These are phyloP conservation scores for Carapus acus DNA, from an alignment of 2,797 vertebrate species.

Conservation along the genomic window DNA sequence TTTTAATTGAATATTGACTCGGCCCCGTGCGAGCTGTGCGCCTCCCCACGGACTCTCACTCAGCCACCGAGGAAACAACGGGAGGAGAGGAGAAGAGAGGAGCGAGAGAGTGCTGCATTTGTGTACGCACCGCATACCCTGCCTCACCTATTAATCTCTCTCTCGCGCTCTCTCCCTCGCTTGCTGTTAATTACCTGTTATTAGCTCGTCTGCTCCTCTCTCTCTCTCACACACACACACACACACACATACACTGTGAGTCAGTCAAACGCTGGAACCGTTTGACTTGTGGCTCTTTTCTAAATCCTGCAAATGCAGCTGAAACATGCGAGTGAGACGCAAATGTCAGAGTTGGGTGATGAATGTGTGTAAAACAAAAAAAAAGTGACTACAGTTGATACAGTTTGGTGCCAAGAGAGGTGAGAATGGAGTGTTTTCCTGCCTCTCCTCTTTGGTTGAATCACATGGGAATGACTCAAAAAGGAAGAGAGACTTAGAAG, in stretches of 20 bases:
- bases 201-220: slow-evolving; percentile 20
- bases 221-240: no score
- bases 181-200: slow-evolving; percentile 11
- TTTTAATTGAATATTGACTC: slow-evolving; percentile 34
- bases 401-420: no score
- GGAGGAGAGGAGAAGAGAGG: not conserved
- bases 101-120: not conserved
- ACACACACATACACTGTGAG: no score
- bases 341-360: slow-evolving; percentile 7
- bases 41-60: slow-evolving; percentile 12
- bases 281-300: slow-evolving; percentile 38
- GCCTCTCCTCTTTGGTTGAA: no score
- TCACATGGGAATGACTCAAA: no score
- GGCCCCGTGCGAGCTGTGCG: slow-evolving; percentile 2
- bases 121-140: slow-evolving; percentile 1
- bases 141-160: slow-evolving; percentile 3
- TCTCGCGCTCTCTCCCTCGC: no score
- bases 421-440: no score
- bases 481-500: no score
- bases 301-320: slow-evolving; percentile 33
- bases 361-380: not conserved
- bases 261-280: slow-evolving; percentile 10
- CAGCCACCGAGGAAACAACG: not conserved
- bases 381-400: not conserved
- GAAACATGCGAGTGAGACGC: slow-evolving; percentile 21